Evolutionary conservation across 2,113 vertebrate species (phyloP).

Genomic region (Lutjanus erythropterus): DNA sequence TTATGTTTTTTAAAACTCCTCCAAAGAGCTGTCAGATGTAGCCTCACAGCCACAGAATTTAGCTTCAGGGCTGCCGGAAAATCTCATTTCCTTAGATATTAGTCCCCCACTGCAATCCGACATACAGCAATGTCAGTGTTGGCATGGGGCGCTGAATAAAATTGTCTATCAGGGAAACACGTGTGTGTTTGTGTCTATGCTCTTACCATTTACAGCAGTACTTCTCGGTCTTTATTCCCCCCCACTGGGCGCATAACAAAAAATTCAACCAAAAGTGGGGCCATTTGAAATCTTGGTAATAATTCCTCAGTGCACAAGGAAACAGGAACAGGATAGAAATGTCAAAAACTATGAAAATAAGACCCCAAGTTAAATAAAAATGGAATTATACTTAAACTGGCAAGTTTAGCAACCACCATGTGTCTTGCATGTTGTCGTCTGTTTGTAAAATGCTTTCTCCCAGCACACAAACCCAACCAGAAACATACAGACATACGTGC

Average conservation of each 20-base stretch:
- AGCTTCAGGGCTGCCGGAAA: not conserved
- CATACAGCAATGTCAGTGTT: not conserved
- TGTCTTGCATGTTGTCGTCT: not conserved
- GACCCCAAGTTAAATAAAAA: not conserved
- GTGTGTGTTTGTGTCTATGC: not conserved
- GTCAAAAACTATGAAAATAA: not conserved
- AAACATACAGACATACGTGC: not conserved
- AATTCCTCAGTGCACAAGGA: too few relatives aligned
- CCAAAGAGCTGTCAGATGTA: not conserved
- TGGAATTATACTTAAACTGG: not conserved
- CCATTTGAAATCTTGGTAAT: not conserved
- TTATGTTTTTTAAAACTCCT: not conserved
- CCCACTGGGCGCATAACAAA: too few relatives aligned
- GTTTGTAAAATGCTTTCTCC: constrained; percentile 9
- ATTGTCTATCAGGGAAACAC: not conserved
- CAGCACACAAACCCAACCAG: not conserved
- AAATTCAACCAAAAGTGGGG: not conserved
- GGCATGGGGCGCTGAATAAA: not conserved
- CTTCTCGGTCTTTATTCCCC: not conserved
- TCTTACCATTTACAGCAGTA: not conserved
- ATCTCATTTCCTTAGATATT: not conserved
- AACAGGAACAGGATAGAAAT: not conserved
- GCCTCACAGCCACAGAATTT: not conserved
- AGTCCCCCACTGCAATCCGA: constrained; percentile 10
- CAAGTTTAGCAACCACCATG: not conserved